Evolutionary conservation across 2,888 invertebrate species (phyloP).

Genomic region (Agrotis puta): DNA sequence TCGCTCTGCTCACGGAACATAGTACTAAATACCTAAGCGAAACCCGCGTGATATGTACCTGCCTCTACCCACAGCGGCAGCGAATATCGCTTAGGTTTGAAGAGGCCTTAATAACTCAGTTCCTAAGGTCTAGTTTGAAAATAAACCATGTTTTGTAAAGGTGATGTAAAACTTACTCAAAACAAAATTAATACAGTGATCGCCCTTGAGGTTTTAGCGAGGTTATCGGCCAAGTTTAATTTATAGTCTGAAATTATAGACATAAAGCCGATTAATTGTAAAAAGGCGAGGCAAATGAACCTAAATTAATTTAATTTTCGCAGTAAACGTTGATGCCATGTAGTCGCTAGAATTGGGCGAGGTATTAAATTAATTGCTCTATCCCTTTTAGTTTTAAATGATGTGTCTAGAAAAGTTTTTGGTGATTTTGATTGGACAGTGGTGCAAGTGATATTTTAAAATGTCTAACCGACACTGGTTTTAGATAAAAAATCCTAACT

Average conservation of each 20-base stretch:
- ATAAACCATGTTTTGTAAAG: conserved; percentile 12
- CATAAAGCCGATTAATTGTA: conserved; percentile 59
- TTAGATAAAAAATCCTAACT: neutral
- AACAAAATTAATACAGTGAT: conserved; percentile 42
- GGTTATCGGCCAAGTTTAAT: conserved; percentile 40
- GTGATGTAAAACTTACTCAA: conserved; percentile 22
- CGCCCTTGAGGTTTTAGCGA: conserved; percentile 50
- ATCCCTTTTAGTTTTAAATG: conserved; percentile 26
- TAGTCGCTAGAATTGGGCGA: conserved; percentile 41
- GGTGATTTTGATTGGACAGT: neutral
- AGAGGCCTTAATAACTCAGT: neutral
- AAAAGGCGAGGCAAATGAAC: conserved; percentile 62
- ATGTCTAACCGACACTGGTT: neutral
- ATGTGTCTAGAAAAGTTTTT: conserved; percentile 7
- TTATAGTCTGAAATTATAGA: conserved; percentile 44
- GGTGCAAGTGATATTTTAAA: neutral
- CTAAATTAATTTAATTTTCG: conserved; percentile 62
- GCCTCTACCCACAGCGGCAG: too few species aligned
- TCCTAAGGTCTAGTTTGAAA: neutral
- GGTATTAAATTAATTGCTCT: conserved; percentile 42
- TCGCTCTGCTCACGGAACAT: too few species aligned
- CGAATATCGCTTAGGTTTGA: too few species aligned
- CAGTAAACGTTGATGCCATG: conserved; percentile 54
- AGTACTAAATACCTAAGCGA: too few species aligned
- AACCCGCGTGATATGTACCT: too few species aligned